Evolutionary conservation across 1,140 invertebrate genomes (phyloP).

Genomic region (Antheraea pernyi): DNA sequence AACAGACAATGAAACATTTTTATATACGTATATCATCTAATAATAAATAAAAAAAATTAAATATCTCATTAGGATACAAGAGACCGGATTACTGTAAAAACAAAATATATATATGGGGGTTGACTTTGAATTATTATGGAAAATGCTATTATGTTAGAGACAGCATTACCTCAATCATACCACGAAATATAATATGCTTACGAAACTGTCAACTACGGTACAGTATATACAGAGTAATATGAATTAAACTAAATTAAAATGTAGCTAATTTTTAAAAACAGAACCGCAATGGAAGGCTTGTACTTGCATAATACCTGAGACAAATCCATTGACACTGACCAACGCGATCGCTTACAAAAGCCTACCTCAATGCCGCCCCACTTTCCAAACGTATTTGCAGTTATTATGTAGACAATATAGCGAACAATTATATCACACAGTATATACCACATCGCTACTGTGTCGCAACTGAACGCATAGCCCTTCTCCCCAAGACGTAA

Average conservation of each 20-base stretch:
- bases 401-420: constrained; percentile 59
- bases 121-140: no score
- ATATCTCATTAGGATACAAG: no score
- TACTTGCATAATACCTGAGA: constrained; percentile 57
- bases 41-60: no score
- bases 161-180: no score
- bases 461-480: not conserved
- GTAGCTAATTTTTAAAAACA: not conserved
- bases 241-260: not conserved
- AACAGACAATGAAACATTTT: no score
- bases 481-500: not conserved
- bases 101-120: no score
- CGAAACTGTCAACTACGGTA: not conserved
- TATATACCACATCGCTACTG: constrained; percentile 1
- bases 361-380: constrained; percentile 73
- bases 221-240: not conserved
- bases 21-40: no score
- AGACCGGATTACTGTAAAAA: no score
- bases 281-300: not conserved
- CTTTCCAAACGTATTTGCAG: constrained; percentile 61
- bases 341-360: constrained; percentile 65
- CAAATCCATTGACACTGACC: constrained; percentile 72
- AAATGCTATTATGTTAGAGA: no score
- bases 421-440: constrained; percentile 46
- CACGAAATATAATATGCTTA: not conserved